A percentile compares a stretch with the other conserved stretches of the same genome.
phyloP scores from a whole-genome alignment of 2,888 invertebrate genomes.

The Caenorhabditis sp. region DNA sequence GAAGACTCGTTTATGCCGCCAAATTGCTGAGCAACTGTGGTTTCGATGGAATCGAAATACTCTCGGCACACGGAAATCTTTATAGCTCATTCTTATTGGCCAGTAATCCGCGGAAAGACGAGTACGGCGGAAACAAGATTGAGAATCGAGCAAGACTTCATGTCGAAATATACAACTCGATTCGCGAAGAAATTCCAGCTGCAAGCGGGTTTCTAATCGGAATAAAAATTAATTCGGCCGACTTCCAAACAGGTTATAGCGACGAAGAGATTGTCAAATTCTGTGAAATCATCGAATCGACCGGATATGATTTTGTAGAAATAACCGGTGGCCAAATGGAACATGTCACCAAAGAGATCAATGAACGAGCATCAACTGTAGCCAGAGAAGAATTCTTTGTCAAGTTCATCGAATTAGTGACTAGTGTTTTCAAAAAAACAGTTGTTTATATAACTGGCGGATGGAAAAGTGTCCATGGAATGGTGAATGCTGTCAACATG shows the following conservation, averaged over 20 bases:
- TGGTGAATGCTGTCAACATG: slow-evolving; percentile 49
- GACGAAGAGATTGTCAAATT: slow-evolving; percentile 17
- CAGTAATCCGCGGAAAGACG: slow-evolving; percentile 36
- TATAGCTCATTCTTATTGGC: slow-evolving; percentile 26
- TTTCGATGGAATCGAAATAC: slow-evolving; percentile 35
- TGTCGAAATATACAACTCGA: slow-evolving; percentile 20
- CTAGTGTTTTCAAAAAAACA: slow-evolving; percentile 13
- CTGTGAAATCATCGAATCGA: slow-evolving; percentile 19
- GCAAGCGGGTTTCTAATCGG: slow-evolving; percentile 31
- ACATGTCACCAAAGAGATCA: slow-evolving; percentile 18
- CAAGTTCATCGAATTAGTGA: slow-evolving; percentile 23
- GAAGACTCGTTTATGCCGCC: slow-evolving; percentile 47
- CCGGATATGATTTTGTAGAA: slow-evolving; percentile 31
- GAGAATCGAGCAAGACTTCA: slow-evolving; percentile 30
- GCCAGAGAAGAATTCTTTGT: slow-evolving; percentile 35
- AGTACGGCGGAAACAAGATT: slow-evolving; percentile 23
- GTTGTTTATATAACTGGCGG: slow-evolving; percentile 58
- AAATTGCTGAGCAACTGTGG: slow-evolving; percentile 28
- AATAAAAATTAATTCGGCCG: slow-evolving; percentile 33
- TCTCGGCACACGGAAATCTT: slow-evolving; percentile 35
- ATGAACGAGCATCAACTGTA: slow-evolving; percentile 24
- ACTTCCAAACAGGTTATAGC: slow-evolving; percentile 29
- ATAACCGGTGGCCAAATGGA: slow-evolving; percentile 37
- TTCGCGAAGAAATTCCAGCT: slow-evolving; percentile 34
- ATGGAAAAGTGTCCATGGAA: slow-evolving; percentile 53